Base-by-base conservation (phyloP, 1,140 invertebrate species). In the Drosophila kikkawai region DNA sequence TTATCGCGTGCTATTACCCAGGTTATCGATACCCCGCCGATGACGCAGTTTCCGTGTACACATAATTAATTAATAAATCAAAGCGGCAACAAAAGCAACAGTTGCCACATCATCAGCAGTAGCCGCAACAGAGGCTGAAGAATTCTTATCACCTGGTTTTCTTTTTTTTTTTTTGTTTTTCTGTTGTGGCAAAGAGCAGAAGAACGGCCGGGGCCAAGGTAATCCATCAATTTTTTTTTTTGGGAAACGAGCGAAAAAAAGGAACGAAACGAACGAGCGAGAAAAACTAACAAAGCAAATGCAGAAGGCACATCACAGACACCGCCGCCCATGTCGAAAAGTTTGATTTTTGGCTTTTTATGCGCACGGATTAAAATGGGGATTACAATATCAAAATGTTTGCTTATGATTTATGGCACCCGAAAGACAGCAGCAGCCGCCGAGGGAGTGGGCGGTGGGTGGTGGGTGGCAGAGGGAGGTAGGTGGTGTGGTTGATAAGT, bases 371-470 rank as follows among this genome's bases (percentile, higher is more conserved):
- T 91, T 91, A 91, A 91, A 91, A 80, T 91, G 86, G 90, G 90
- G 88, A 91, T 91, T 91, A 91, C 90, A 90, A 91, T 91, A 91
- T 91, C 90, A 91, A 91, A 91, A 90, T 91, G 90, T 91, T 91
- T 91, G 78, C 91, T 91, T 86, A 91, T 91, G 90, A 91, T 91
- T 91, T 91, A 91, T 91, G 79, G 75, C 85, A 83, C 57, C 51
- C 80, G 59, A 84, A 88, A 81, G 75, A 85, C 75, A 81, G 67
- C 75, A 81, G 67, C 77, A 78, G 69, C 74, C 65, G 77, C 78
- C 42, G 41, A 39, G 45, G 47, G 44, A 71, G 29, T 73, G 42
- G 42, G 26, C 3, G 34, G 64, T 55, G 32, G 36, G 60, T 15
- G 29, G 37, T 42, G 29, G 63, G 66, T 42, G 57, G 26, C 48